Conservation (phyloP, 2,797 vertebrate genomes). For the Allobates femoralis region DNA sequence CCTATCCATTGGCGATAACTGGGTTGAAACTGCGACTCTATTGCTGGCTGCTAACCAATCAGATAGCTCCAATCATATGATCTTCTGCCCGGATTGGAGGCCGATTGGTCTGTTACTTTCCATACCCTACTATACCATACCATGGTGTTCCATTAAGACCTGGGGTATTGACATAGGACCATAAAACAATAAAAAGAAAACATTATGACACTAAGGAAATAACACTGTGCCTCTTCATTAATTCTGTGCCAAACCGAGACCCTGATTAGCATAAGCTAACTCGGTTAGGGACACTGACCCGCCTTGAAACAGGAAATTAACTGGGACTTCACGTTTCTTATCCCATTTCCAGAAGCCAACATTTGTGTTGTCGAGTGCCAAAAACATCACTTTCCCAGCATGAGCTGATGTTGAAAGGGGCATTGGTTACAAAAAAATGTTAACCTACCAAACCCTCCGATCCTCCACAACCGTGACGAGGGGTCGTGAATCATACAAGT, state of each 20-base stretch:
- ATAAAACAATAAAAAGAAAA: conserved; percentile 26
- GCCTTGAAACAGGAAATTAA: conserved; percentile 2
- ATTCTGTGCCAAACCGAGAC: conserved; percentile 50
- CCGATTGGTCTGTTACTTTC: conserved; percentile 29
- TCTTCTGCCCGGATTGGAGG: neutral
- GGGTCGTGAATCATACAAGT: neutral
- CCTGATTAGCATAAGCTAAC: conserved; percentile 58
- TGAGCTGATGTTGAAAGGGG: neutral
- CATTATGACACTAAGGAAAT: conserved; percentile 54
- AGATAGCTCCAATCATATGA: neutral
- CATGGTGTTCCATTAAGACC: conserved; percentile 16
- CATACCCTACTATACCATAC: too few species aligned
- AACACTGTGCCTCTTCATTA: conserved; percentile 54
- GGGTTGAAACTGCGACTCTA: neutral
- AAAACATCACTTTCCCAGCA: neutral
- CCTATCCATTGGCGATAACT: neutral
- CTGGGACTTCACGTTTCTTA: conserved; percentile 7
- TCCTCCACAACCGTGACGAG: neutral
- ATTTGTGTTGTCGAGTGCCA: neutral
- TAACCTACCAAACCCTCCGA: neutral
- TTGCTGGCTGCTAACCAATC: conserved; percentile 24
- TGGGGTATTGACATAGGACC: neutral
- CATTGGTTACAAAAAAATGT: conserved; percentile 19
- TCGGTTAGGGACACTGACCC: conserved; percentile 44
- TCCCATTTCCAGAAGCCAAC: conserved; percentile 9